Evolutionary conservation across 2,113 vertebrate genomes (phyloP).

Genomic region (Nymphicus hollandicus): DNA sequence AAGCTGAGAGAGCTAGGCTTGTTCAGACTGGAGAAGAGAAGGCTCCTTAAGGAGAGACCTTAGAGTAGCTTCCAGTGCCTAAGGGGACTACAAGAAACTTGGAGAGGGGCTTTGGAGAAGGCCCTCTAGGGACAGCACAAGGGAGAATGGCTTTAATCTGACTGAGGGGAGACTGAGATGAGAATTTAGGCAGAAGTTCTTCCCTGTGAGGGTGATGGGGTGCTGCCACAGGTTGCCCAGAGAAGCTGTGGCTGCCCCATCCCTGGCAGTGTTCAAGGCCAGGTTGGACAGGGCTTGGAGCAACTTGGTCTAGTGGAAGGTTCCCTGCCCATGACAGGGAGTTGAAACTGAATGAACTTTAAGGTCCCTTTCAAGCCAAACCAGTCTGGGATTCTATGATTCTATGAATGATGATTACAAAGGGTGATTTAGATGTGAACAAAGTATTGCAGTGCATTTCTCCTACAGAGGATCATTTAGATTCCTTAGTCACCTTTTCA

Average conservation of each 20-base stretch:
- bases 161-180: neutral
- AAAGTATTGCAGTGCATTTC: neutral
- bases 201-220: neutral
- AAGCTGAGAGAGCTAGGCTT: neutral
- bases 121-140: neutral
- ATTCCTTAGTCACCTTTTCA: rapidly evolving
- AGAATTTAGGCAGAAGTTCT: neutral
- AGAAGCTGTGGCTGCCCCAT: neutral
- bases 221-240: neutral
- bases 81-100: neutral
- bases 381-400: neutral
- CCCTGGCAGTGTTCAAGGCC: neutral
- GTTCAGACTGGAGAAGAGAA: neutral
- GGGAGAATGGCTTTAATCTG: neutral
- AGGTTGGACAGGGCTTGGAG: neutral
- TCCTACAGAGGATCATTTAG: neutral
- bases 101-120: neutral
- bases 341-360: neutral
- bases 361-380: neutral
- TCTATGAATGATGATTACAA: neutral
- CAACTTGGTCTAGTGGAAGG: neutral
- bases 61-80: neutral
- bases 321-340: neutral
- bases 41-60: neutral
- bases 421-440: rapidly evolving